phyloP scores from a whole-genome alignment of 2,888 invertebrate genomes.

The Megastigmus dorsalis region DNA sequence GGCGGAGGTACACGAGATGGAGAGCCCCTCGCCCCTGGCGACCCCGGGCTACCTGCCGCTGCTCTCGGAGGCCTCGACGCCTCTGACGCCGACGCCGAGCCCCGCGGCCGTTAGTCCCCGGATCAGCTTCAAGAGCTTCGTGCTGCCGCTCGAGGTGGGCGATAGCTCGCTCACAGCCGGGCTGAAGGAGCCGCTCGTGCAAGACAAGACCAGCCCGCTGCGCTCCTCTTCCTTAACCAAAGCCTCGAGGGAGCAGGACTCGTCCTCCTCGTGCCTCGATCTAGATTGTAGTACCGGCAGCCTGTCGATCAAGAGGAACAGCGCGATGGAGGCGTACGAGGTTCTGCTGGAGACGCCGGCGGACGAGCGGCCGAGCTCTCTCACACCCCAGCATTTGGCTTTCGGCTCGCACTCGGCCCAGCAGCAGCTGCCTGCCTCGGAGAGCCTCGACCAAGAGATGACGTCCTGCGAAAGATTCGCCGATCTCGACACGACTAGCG shows the following conservation, averaged over 20 bases:
- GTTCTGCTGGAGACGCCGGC: background rate
- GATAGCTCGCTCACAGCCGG: too few relatives aligned
- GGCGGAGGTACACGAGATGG: slow-evolving; percentile 73
- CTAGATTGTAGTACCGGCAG: slow-evolving; percentile 8
- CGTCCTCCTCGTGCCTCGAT: slow-evolving; percentile 2
- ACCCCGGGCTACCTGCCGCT: slow-evolving; percentile 72
- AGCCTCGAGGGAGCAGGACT: slow-evolving; percentile 1
- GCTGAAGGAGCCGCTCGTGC: slow-evolving; percentile 56
- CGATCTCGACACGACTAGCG: slow-evolving; percentile 12
- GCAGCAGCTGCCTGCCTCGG: slow-evolving; percentile 51
- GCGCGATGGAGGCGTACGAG: slow-evolving; percentile 35
- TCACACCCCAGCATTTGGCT: background rate
- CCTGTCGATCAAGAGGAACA: slow-evolving; percentile 10
- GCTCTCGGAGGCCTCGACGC: slow-evolving; percentile 71
- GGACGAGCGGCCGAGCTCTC: slow-evolving; percentile 10
- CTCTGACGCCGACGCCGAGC: slow-evolving; percentile 68
- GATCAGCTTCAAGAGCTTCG: slow-evolving; percentile 72
- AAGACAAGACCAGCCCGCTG: slow-evolving; percentile 42
- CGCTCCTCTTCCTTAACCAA: slow-evolving; percentile 20
- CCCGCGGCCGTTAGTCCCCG: slow-evolving; percentile 69
- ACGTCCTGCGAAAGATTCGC: slow-evolving; percentile 64
- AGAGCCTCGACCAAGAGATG: slow-evolving; percentile 67
- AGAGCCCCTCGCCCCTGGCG: slow-evolving; percentile 70
- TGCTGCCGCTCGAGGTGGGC: slow-evolving; percentile 68
- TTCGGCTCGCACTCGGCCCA: too few relatives aligned